Percentiles rank a stretch among this genome's conserved stretches.
These are phyloP conservation scores for Semnornis frantzii DNA, from an alignment of 2,113 vertebrate genomes.

Conservation along the genomic window DNA sequence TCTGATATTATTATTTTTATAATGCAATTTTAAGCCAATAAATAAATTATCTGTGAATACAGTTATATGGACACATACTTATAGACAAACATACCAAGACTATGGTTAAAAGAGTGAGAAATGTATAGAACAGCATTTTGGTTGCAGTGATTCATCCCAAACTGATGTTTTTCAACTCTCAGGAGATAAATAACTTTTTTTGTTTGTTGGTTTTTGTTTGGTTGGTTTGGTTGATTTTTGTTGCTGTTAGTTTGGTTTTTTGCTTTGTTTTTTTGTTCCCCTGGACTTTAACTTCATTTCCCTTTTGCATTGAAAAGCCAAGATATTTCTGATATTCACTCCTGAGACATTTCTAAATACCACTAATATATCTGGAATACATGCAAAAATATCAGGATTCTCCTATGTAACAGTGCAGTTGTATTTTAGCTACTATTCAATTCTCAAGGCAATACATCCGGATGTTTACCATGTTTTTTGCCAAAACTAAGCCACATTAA, in stretches of 20 bases:
- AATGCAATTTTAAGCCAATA: conserved; percentile 55
- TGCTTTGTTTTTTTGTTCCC: neutral
- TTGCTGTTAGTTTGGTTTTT: too few species aligned
- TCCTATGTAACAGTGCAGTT: neutral
- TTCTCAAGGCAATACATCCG: neutral
- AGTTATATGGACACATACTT: neutral
- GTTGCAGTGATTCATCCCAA: neutral
- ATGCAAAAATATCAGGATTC: neutral
- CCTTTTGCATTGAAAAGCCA: neutral
- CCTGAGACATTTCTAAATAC: neutral
- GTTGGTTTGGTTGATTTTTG: too few species aligned
- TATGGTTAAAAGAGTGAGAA: neutral
- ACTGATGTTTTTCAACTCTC: neutral
- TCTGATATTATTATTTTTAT: conserved; percentile 40
- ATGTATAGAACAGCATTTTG: neutral
- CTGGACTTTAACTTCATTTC: neutral
- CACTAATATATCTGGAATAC: neutral
- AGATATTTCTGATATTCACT: neutral
- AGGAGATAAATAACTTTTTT: neutral
- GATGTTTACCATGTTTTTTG: neutral
- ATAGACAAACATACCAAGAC: neutral
- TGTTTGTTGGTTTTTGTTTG: too few species aligned
- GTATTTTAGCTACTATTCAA: neutral
- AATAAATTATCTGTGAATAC: conserved; percentile 54
- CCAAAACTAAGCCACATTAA: neutral